Evolutionary conservation across 2,797 vertebrate species (phyloP), one percentile per base, ranked within the genome.

Genomic region (Trematomus bernacchii): DNA sequence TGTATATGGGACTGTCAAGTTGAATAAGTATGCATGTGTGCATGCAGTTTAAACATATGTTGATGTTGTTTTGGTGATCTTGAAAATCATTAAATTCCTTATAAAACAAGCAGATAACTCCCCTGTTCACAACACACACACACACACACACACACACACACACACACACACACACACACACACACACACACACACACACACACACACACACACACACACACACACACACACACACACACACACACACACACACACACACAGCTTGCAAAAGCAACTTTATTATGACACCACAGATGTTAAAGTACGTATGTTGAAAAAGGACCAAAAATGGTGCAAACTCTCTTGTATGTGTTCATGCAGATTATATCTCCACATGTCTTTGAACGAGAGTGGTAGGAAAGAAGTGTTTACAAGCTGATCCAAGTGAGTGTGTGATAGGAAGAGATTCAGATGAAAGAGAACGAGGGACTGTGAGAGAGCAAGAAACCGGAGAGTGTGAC

Each of bases 381-480:
- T 52, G 58, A 77, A 53, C 60, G 46, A 53, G 73, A 51, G 46
- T 44, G 42, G 79, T 76, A 67, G 64, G 77, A 67, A 57, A 53
- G 30, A 76, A 73, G 58, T 64, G 66, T 86, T 87, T 87, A 79
- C 63, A 82, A 62, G 77, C 30, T 55, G 43, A 79, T 86, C 69
- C 65, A 76, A 80, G 61, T 42, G 44, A 62, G 76, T 67, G 57
- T 68, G 70, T 63, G 78, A 74, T 67, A 71, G 71, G 52, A 77
- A 67, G 68, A 43, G 55, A 71, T 48, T 57, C 33, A 2, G 13
- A 76, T 65, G 43, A 85, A 84, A 80, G 73, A 70, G 64, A 76
- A 73, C 6, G 19, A 79, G 71, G 61, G 48, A 79, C 57, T 21
- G 2, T 11, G 15, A 59, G 61, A 77, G 57, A 52, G 69, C 67